Percentiles rank a stretch among this genome's conserved stretches.
Evolutionary conservation across 2,888 invertebrate species (phyloP).

Genomic region (Caenorhabditis wallacei): DNA sequence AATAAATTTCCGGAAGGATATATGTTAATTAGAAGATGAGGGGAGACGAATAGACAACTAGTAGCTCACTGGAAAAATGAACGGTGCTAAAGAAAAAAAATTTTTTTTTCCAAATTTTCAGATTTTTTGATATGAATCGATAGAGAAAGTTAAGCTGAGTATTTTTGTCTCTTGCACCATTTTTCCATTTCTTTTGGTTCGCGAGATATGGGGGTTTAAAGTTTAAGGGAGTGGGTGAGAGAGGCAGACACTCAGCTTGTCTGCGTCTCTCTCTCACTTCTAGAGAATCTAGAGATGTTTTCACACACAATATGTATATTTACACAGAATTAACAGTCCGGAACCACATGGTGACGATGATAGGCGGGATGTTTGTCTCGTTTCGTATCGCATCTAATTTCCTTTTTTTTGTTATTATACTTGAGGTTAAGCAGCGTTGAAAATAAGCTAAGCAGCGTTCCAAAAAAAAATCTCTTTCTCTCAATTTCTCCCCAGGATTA

Average conservation of each 20-base stretch:
- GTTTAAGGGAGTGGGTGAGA: too few species aligned
- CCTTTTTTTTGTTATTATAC: background rate
- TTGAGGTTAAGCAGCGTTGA: background rate
- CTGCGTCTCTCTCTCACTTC: background rate
- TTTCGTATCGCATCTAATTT: background rate
- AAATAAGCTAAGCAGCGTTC: background rate
- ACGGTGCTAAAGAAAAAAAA: too few species aligned
- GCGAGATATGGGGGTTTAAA: too few species aligned
- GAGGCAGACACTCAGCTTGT: too few species aligned
- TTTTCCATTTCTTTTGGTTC: too few species aligned
- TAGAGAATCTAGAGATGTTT: background rate
- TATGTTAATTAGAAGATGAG: background rate
- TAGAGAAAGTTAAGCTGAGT: too few species aligned
- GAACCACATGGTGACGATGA: background rate
- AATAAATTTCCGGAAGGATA: constrained; percentile 7
- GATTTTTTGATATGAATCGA: too few species aligned
- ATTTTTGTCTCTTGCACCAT: too few species aligned
- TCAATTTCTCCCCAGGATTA: too few species aligned
- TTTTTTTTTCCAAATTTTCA: too few species aligned
- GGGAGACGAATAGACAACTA: background rate
- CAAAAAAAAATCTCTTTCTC: background rate
- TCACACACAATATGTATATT: background rate
- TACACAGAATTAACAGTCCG: constrained; percentile 31
- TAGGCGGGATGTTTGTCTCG: background rate
- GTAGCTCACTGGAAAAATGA: too few species aligned